Evolutionary conservation across 2,797 vertebrate species (phyloP), one percentile per base, ranked within the genome.

Genomic region (Sibirionetta formosa): DNA sequence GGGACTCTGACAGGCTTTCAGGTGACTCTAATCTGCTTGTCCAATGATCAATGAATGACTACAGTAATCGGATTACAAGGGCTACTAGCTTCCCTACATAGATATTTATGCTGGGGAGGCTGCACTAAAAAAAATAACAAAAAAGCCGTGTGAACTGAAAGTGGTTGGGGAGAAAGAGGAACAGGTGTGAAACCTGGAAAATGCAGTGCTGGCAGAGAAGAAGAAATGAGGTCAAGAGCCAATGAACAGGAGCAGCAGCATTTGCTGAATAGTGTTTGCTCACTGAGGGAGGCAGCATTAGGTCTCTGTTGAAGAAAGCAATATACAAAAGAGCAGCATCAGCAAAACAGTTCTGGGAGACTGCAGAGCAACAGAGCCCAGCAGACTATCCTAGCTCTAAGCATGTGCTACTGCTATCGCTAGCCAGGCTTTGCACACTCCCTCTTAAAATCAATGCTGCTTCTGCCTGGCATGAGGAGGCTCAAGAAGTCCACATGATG

Each of bases 51-150:
- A n/a, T 92, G 93, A 94, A 86, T 83, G 95, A 35, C 78, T 94
- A 50, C 89, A 94, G 81, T 97, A 97, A 98, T 95, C 73, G 68
- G 97, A 95, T 98, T 97, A 93, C 60, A 81, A 87, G 35, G 78
- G 58, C 95, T 89, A 42, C 79, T 91, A 88, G 53, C 95, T 95
- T 95, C 71, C 83, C 88, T 94, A 90, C 95, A 95, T 36, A 96
- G 82, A 90, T 73, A 81, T 72, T 95, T 95, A 29, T 11, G 51
- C 86, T 87, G 83, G 38, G 72, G 54, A 94, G 73, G 69, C 73
- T 77, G 60, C 58, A 42, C 72, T 80, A 91, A 63, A 69, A 90
- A 38, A 26, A 38, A 17, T 9, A 35, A 35, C 65, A 68, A 58
- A 35, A 63, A 40, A 48, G 48, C 75, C 27, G 3, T 23, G 60